Conservation (phyloP, 2,797 vertebrate species). For the Capromys pilorides region DNA sequence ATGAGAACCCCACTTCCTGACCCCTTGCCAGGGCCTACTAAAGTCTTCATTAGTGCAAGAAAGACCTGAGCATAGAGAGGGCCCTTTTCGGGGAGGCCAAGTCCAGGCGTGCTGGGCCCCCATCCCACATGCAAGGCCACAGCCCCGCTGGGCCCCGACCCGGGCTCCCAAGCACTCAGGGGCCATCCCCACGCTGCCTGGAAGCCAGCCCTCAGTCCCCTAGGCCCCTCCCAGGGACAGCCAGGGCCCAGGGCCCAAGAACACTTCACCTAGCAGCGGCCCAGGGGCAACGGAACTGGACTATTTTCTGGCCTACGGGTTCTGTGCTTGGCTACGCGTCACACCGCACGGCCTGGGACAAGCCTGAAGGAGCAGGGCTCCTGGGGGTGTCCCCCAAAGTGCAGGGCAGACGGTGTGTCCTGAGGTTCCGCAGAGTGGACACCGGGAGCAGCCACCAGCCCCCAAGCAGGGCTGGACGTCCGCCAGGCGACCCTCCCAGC, state of each 20-base stretch:
- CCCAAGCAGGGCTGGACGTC: neutral
- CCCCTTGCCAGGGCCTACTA: neutral
- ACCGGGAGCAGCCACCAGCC: neutral
- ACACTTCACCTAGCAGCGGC: neutral
- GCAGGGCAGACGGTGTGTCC: neutral
- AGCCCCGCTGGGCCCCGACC: neutral
- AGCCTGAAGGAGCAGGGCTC: neutral
- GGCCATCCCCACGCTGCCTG: neutral
- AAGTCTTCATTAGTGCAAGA: conserved; percentile 46
- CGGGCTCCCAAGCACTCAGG: neutral
- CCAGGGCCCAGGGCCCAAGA: neutral
- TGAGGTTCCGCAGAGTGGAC: neutral
- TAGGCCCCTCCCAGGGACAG: neutral
- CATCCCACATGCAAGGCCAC: neutral
- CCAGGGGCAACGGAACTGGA: conserved; percentile 54
- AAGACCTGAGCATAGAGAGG: conserved; percentile 61
- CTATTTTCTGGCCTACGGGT: neutral
- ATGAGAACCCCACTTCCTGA: fast-evolving
- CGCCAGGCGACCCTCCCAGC: neutral
- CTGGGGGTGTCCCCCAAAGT: neutral
- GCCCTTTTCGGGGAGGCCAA: neutral
- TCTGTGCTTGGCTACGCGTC: conserved; percentile 57
- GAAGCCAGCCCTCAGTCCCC: neutral
- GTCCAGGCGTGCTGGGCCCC: neutral
- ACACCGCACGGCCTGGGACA: neutral